Base-by-base conservation (phyloP, 1,140 invertebrate genomes). In the Parasteatoda tepidariorum region DNA sequence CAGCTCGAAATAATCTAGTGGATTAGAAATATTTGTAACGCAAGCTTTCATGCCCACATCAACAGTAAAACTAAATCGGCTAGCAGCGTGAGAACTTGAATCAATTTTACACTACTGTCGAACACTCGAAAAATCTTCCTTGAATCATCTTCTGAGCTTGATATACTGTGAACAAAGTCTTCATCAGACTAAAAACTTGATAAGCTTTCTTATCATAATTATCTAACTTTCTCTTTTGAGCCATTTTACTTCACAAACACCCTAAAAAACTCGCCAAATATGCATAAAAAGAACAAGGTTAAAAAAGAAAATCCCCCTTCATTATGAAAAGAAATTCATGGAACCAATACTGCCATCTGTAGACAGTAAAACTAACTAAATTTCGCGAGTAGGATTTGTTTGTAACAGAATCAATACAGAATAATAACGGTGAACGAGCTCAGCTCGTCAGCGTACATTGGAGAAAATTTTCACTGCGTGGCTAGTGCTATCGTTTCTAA, bases 71-170 rank as follows among this genome's bases (percentile, higher is more conserved):
- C 33, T 34, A 67, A 67, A 67, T 67, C 22, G 33, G 38, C 38
- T 34, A 67, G 64, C 31, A 38, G 31, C 11, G 33, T 38, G 64
- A 67, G 33, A 67, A 38, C 31, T 67, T 48, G 38, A 48, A 48
- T 48, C 4, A 67, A 67, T 34, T 67, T 38, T 67, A 38, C 64
- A 67, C 64, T 33, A 67, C 2, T 67, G 31, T 67, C 64, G 3
- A 38, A 67, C 64, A 67, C 64, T 22, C 61, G 61, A 62, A 62
- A 62, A 62, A 62, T 62, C 61, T 62, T 62, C 61, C 61, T 34
- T 67, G 64, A 67, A 67, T 67, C 31, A 2, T 67, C 31, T 38
- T 67, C 64, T 22, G 64, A 38, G 18, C 9, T 59, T 48, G 38
- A 2, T 13, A 48, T 4, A 48, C 4, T 48, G 4, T 48, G 38